A percentile compares a stretch with the other conserved stretches of the same genome.
Evolutionary conservation across 2,888 invertebrate genomes (phyloP).

Genomic region (Cyaniris semiargus): DNA sequence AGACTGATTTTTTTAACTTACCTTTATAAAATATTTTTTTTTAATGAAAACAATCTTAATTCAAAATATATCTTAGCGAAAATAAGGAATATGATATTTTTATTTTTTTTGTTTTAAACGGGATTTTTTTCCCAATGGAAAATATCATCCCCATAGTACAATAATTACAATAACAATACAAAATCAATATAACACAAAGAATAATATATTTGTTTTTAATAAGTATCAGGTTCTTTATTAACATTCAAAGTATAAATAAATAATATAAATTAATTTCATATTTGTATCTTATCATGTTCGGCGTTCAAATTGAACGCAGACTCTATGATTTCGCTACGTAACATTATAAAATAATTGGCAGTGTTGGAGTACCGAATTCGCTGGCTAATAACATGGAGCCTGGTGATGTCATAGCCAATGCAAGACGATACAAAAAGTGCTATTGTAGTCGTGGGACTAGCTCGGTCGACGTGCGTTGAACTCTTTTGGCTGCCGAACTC

Average conservation of each 20-base stretch:
- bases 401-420: conserved; percentile 77
- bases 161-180: no score
- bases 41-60: no score
- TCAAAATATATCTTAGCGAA: no score
- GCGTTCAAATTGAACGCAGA: background rate
- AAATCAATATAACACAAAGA: no score
- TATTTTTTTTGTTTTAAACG: no score
- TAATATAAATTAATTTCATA: background rate
- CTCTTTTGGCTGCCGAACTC: conserved; percentile 71
- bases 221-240: no score
- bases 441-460: conserved; percentile 76
- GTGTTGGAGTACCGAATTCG: background rate
- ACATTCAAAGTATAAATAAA: no score
- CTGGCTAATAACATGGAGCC: conserved; percentile 24
- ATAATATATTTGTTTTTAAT: no score
- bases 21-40: background rate
- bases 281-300: no score
- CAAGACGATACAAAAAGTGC: conserved; percentile 72
- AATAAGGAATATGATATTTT: no score
- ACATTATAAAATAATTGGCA: conserved; percentile 20
- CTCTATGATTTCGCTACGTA: conserved; percentile 31
- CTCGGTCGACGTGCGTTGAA: conserved; percentile 74
- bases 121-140: no score
- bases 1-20: background rate
- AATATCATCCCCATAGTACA: no score